Base-by-base conservation (phyloP, 2,888 invertebrate species). In the Drosophila atripex region DNA sequence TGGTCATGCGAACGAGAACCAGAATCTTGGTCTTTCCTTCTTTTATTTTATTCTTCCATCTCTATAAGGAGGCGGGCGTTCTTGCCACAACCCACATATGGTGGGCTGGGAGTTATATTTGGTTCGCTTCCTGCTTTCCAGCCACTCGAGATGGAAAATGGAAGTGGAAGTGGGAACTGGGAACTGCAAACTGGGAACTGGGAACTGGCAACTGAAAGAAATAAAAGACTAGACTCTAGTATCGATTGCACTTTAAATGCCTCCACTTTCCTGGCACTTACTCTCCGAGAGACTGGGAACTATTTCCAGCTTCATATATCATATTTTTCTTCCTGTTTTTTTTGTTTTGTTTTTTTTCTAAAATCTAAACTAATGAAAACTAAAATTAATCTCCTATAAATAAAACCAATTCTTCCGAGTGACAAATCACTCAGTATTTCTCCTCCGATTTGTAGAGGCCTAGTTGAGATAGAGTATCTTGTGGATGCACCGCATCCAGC, bases 81-180 rank as follows among this genome's bases (percentile, higher is more conserved):
- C 45, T 41, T 47, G 39, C 14, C 53, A 51, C 60, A 71, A 52
- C 53, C 63, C 80, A 79, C 80, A 82, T 86, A 87, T 85, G 88
- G 86, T 45, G 60, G 77, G 74, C 74, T 86, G 70, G 64, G 58
- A 72, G 82, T 82, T 88, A 82, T 88, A 86, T 82, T 86, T 82
- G 88, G 82, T 78, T 78, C 52, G 86, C 88, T 82, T 88, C 88
- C 88, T 82, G 82, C 88, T 82, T 78, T 82, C 76, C 71, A 78
- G 73, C 69, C 77, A 76, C 86, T 80, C 65, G 71, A 73, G 16
- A 39, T 43, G 45, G 47, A 49, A 71, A 35, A 12, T 46, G 64
- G 43, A 21, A 32, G 39, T 38, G 28, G 21, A 30, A 59, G 35
- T 28, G 45, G n/a, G 45, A 6, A 45, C 16, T 50, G 35, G 38